A percentile compares a stretch with the other conserved stretches of the same genome.
phyloP scores from a whole-genome alignment of 2,113 vertebrate genomes.

The Saimiri boliviensis region DNA sequence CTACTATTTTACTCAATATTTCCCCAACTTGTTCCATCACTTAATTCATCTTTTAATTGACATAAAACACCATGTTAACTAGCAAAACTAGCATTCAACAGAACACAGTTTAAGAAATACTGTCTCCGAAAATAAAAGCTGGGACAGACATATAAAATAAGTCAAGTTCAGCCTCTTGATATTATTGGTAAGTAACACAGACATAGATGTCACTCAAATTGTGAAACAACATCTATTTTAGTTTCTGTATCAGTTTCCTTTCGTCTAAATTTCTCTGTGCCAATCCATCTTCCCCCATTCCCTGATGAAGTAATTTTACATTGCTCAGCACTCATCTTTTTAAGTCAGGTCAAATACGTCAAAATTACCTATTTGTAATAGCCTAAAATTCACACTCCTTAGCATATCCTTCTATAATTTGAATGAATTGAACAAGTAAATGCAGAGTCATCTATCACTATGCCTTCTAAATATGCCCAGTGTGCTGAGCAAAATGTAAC shows the following conservation, averaged over 20 bases:
- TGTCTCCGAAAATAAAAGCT: slow-evolving; percentile 29
- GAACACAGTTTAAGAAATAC: background rate
- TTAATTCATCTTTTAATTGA: background rate
- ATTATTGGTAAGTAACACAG: background rate
- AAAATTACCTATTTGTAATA: background rate
- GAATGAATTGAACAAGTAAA: background rate
- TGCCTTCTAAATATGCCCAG: background rate
- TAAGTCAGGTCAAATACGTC: background rate
- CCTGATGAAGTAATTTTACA: background rate
- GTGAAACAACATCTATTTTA: background rate
- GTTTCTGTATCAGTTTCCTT: background rate
- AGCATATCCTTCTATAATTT: background rate
- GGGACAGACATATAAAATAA: slow-evolving; percentile 17
- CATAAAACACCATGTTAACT: background rate
- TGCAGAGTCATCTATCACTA: background rate
- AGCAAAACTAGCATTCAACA: background rate
- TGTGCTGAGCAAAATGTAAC: background rate
- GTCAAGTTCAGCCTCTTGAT: background rate
- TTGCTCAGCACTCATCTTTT: background rate
- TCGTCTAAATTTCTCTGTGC: background rate
- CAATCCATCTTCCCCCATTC: background rate
- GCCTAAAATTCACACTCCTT: background rate
- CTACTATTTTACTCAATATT: background rate
- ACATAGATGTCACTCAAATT: background rate
- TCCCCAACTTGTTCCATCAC: background rate